Base-by-base conservation (phyloP, 2,113 vertebrate genomes). In the Callocephalon fimbriatum region DNA sequence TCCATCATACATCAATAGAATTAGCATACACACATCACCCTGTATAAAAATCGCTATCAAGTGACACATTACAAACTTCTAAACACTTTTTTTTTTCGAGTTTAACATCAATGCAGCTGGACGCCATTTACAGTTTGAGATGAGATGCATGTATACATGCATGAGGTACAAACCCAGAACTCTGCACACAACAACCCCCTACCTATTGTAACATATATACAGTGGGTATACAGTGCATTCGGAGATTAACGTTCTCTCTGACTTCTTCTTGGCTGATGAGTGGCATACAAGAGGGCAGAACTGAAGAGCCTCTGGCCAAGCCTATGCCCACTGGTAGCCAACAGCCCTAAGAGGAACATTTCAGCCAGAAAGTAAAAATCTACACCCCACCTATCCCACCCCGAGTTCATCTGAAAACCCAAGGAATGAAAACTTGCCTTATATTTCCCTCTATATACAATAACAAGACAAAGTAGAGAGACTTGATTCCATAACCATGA, bases 121-220 rank as follows among this genome's bases (percentile, higher is more conserved):
- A 59, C 35, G 42, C 27, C 42, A 62, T 22, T 70, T n/a, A 68
- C n/a, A 56, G 20, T 23, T 85, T 74, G 4, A 59, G 86, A 32
- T 74, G 4, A 54, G 89, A 32, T 26, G 8, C 9, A 3, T 6
- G 3, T 12, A 15, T 32, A 31, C 0, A 0, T 17, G 17, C 48
- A 9, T 3, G 54, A 90, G 9, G n/a, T 42, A 31, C 1, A 7
- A 70, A 71, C 59, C 15, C 37, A 56, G 35, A 56, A 9, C 59
- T 32, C 68, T 62, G 26, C 48, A 27, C 6, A 1, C 29, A 61
- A 11, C 23, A 5, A 3, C 1, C 6, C 5, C 23, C 31, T 10
- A 15, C 35, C 48, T 10, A 0, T 0, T 38, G 27, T 29, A 53
- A 45, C 19, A 6, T 6, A 20, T 5, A 16, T 5, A 7, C 38